Evolutionary conservation across 37 sponge, comb jelly and placozoan genomes (phyloP).

Genomic region (Axinella damicornis): DNA sequence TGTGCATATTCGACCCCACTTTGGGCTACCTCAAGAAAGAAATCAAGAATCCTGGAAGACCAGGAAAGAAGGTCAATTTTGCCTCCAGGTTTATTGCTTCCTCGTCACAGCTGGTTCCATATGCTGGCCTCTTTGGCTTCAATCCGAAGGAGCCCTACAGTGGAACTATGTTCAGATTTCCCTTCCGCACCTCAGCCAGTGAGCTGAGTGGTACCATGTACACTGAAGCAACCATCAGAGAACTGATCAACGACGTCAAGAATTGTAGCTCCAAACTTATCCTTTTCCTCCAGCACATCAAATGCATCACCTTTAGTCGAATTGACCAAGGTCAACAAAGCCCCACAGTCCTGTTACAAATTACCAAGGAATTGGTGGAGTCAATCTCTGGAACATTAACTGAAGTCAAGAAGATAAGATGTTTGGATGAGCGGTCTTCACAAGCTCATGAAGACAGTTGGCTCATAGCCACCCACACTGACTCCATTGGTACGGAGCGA

Average conservation of each 20-base stretch:
- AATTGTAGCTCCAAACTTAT: conserved; percentile 38
- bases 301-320: conserved; percentile 31
- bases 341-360: conserved; percentile 1
- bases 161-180: conserved; percentile 83
- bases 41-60: conserved; percentile 37
- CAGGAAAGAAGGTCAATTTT: conserved; percentile 60
- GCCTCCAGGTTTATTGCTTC: conserved; percentile 6
- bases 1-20: conserved; percentile 78
- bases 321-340: conserved; percentile 2
- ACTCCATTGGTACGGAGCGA: neutral
- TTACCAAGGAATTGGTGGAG: neutral
- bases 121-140: conserved; percentile 62
- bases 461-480: neutral
- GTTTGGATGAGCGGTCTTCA: too few relatives aligned
- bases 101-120: conserved; percentile 55
- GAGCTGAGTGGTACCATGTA: conserved; percentile 51
- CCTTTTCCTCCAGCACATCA: conserved; percentile 68
- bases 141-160: neutral
- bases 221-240: conserved; percentile 2
- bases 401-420: too few relatives aligned
- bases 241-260: conserved; percentile 18
- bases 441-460: neutral
- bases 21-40: conserved; percentile 41
- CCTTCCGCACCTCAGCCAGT: conserved; percentile 66
- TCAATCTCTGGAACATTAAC: too few relatives aligned